phyloP scores from a whole-genome alignment of 2,888 invertebrate genomes.

The Anoncus sp. region DNA sequence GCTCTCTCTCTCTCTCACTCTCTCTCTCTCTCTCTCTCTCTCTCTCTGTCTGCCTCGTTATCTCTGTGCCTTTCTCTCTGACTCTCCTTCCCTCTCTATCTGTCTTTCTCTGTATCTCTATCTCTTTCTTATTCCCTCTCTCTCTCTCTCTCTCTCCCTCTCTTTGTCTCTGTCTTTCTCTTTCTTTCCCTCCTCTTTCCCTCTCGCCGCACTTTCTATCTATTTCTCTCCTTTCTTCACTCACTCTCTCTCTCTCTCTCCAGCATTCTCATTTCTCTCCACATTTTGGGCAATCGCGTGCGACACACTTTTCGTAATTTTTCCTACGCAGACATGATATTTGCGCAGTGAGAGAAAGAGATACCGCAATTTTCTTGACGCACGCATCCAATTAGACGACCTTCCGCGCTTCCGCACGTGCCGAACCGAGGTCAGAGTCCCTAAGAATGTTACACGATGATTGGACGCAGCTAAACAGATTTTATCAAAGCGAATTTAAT shows the following conservation, averaged over 20 bases:
- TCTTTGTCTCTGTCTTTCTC: not conserved
- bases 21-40: not conserved
- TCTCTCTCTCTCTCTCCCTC: not conserved
- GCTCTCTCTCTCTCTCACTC: slow-evolving; percentile 8
- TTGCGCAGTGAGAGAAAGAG: slow-evolving; percentile 13
- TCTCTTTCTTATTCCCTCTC: not conserved
- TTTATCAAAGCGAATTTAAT: no score
- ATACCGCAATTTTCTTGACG: slow-evolving; percentile 6
- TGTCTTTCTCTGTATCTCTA: not conserved
- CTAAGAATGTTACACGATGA: no score
- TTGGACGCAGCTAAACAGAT: no score
- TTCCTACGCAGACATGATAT: slow-evolving; percentile 11
- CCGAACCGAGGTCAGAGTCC: not conserved
- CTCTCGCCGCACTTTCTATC: slow-evolving; percentile 1
- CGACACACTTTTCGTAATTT: not conserved
- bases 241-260: not conserved
- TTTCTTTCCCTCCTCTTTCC: not conserved
- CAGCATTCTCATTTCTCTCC: not conserved
- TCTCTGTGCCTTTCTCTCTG: not conserved
- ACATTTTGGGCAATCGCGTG: not conserved
- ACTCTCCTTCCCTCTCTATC: not conserved
- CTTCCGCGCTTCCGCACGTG: not conserved
- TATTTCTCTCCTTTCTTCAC: not conserved
- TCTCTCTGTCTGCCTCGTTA: not conserved
- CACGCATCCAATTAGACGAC: slow-evolving; percentile 20